phyloP scores from a whole-genome alignment of 1,140 invertebrate genomes.

The Parasteatoda tepidariorum region DNA sequence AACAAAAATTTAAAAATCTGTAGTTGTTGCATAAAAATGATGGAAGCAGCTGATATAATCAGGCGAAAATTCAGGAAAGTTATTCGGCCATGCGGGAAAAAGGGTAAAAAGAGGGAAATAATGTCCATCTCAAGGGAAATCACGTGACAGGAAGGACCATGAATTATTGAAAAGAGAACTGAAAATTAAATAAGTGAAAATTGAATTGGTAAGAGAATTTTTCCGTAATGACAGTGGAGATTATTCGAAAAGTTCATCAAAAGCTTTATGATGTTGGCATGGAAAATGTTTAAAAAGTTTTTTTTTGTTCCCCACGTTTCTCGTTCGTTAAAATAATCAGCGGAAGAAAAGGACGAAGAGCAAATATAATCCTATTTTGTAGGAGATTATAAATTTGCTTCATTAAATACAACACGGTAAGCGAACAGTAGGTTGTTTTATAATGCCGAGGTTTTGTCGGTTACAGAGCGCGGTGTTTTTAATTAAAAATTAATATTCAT shows the following conservation, averaged over 20 bases:
- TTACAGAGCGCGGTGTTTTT: not conserved
- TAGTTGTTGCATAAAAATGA: not conserved
- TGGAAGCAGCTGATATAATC: not conserved
- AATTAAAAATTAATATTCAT: conserved; percentile 59
- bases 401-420: conserved; percentile 35
- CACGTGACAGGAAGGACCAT: conserved; percentile 14
- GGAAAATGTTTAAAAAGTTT: not conserved
- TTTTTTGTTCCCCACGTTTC: not conserved
- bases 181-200: conserved; percentile 56
- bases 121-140: conserved; percentile 23
- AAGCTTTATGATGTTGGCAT: not conserved
- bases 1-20: not conserved
- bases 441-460: not conserved
- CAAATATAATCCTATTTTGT: conserved; percentile 53
- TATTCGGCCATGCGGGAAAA: conserved; percentile 28
- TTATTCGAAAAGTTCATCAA: conserved; percentile 46
- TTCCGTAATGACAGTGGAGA: not conserved
- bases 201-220: conserved; percentile 4
- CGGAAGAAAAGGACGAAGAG: conserved; percentile 29
- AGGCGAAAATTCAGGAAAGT: not conserved
- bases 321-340: conserved; percentile 38
- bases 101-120: not conserved
- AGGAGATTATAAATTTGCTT: conserved; percentile 42
- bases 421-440: not conserved
- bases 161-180: conserved; percentile 41